These are phyloP conservation scores for Nymphalis urticae DNA, from an alignment of 2,888 invertebrate species.

Conservation along the genomic window DNA sequence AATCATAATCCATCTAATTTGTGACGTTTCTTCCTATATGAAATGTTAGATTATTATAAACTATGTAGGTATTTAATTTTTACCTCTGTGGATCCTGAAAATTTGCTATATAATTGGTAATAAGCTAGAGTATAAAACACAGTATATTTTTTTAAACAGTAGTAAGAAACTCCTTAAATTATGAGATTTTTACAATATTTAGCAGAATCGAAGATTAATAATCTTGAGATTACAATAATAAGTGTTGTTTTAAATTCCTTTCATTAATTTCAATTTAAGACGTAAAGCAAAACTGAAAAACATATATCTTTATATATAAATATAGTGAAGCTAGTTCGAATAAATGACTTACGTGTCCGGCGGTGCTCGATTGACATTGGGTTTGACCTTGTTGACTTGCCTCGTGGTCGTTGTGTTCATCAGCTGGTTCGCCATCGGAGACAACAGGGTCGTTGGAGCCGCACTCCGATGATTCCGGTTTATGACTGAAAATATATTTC, in stretches of 20 bases:
- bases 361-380: constrained; percentile 89
- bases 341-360: constrained; percentile 84
- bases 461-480: constrained; percentile 90
- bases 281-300: background rate
- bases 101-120: background rate
- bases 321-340: background rate
- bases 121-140: background rate
- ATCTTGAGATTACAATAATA: background rate
- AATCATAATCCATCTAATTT: background rate
- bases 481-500: constrained; percentile 81
- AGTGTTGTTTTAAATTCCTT: background rate
- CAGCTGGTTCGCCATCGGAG: constrained; percentile 84
- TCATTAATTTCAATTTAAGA: background rate
- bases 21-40: background rate
- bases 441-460: constrained; percentile 84
- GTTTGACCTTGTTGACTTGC: constrained; percentile 94
- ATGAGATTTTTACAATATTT: background rate
- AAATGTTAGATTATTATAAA: no score
- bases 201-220: background rate
- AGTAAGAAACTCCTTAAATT: no score
- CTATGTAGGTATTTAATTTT: no score
- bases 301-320: background rate
- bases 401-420: constrained; percentile 89
- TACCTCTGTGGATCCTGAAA: background rate
- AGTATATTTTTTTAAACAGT: no score